Evolutionary conservation across 1,140 invertebrate species (phyloP), one percentile per base, ranked within the genome.

Genomic region (Cherax quadricarinatus): DNA sequence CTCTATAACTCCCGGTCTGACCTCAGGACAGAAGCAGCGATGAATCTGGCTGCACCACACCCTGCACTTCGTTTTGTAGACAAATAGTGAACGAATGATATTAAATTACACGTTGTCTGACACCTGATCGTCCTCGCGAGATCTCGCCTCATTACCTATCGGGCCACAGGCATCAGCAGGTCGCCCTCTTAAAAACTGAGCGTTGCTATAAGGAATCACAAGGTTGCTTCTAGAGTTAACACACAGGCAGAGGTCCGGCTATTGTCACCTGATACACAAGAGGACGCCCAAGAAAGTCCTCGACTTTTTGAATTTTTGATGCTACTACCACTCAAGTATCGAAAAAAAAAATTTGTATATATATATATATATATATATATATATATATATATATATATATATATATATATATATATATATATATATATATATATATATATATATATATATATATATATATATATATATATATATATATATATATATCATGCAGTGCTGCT

Each of bases 111-210:
- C 80, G 80, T 66, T 82, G 88, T 89, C 83, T 89, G 88, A 89
- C 88, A 89, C 88, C 79, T 83, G 88, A 89, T 82, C 88, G 80
- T 89, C 79, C 83, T 89, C 88, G 79, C 79, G 88, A 80, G 30
- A 82, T 89, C 88, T 89, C 88, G 49, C 88, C 88, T 89, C 79
- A 89, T 89, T 89, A 89, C 80, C 88, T 18, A 73, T 81, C 88
- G 60, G 88, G 79, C 88, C n/a, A 81, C 57, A 62, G 79, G 78
- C 88, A 82, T 81, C 79, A 83, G 10, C 57, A 70, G 57, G 21
- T 24, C 18, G 4, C 3, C 12, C 88, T 30, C 10, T 48, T 53
- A 21, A 41, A 89, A 89, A 60, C n/a, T 66, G 16, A 82, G 60
- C 88, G 48, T 89, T 89, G 83, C 53, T 66, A 79, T 49, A 66